Percentiles rank a stretch among this genome's conserved stretches.
These are phyloP conservation scores for Eidolon dupreanum DNA, from an alignment of 2,797 vertebrate species.

Conservation along the genomic window DNA sequence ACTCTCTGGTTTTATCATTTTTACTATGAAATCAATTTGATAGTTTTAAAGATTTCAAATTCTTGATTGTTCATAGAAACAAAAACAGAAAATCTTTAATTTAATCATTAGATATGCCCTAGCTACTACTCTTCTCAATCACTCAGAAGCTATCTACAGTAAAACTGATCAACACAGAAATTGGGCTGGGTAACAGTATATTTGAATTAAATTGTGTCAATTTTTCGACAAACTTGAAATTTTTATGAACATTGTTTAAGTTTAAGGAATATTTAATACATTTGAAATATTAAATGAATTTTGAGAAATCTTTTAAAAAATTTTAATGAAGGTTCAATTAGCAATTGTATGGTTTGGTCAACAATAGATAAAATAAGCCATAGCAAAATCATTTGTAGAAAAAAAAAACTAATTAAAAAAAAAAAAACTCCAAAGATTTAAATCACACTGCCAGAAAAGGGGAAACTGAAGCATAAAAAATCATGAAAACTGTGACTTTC, in stretches of 20 bases:
- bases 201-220: conserved; percentile 15
- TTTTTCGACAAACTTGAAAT: not conserved
- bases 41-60: conserved; percentile 56
- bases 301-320: not conserved
- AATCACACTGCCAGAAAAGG: not conserved
- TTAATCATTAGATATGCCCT: not conserved
- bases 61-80: conserved; percentile 44
- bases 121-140: conserved; percentile 26
- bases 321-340: conserved; percentile 30
- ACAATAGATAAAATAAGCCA: not conserved
- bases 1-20: conserved; percentile 10
- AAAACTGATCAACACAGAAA: conserved; percentile 35
- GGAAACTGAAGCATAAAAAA: not conserved
- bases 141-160: not conserved
- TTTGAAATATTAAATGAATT: conserved; percentile 45
- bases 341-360: not conserved
- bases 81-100: conserved; percentile 49
- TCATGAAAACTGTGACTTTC: not conserved
- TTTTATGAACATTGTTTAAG: conserved; percentile 30
- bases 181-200: not conserved
- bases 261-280: conserved; percentile 21
- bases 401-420: not conserved
- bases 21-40: conserved; percentile 43
- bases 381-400: not conserved
- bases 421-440: not conserved